Conservation (phyloP, 2,797 vertebrate species). For the Tenualosa thibaudeaui region DNA sequence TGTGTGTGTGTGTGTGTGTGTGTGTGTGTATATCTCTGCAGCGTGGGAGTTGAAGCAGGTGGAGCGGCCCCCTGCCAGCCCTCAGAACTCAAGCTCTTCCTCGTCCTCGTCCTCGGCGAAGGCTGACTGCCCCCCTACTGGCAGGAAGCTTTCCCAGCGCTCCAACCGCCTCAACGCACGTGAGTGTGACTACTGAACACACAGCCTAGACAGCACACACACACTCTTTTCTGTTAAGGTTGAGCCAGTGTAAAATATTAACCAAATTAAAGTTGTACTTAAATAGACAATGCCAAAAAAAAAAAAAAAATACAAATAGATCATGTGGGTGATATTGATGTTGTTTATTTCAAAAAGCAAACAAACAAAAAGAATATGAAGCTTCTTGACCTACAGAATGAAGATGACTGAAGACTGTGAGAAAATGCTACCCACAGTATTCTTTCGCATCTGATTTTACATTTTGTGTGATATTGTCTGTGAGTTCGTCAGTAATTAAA, state of each 20-base stretch:
- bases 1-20: too few species aligned
- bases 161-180: constrained; percentile 87
- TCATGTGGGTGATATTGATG: too few species aligned
- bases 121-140: constrained; percentile 78
- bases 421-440: background rate
- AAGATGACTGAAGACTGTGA: background rate
- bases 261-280: background rate
- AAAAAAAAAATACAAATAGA: too few species aligned
- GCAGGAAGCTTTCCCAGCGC: constrained; percentile 87
- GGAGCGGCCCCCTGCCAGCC: constrained; percentile 68
- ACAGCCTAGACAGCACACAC: background rate
- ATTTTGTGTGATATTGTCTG: too few species aligned
- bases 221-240: background rate
- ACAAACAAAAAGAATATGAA: background rate
- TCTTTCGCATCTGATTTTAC: background rate
- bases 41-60: constrained; percentile 79
- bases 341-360: too few species aligned
- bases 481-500: too few species aligned
- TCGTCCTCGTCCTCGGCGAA: constrained; percentile 70
- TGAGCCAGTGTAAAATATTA: background rate
- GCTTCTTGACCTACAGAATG: background rate
- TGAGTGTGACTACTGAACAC: constrained; percentile 64
- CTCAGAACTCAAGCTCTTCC: constrained; percentile 71
- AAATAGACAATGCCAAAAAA: too few species aligned
- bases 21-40: constrained; percentile 43